phyloP scores from a whole-genome alignment of 2,113 vertebrate species.

The Trogon melanurus region DNA sequence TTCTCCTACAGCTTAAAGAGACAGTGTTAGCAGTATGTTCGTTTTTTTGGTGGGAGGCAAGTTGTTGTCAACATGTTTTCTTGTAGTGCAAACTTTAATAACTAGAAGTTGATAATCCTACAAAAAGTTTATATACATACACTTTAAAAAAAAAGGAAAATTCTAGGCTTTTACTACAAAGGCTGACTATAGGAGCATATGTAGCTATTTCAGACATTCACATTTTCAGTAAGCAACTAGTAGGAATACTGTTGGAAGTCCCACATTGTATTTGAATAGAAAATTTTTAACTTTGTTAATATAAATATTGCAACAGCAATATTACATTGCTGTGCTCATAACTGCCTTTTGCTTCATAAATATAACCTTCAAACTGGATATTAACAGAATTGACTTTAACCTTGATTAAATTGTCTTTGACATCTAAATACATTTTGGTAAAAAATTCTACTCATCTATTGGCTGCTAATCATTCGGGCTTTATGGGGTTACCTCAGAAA shows the following conservation, averaged over 20 bases:
- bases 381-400: not conserved
- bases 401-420: not conserved
- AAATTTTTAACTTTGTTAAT: not conserved
- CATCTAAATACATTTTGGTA: not conserved
- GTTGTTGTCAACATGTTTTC: not conserved
- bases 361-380: not conserved
- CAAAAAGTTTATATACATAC: not conserved
- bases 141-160: not conserved
- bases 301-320: not conserved
- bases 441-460: not conserved
- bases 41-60: not conserved
- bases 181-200: not conserved
- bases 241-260: not conserved
- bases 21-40: not conserved
- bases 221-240: not conserved
- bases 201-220: not conserved
- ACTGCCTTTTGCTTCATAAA: not conserved
- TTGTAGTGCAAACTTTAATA: not conserved
- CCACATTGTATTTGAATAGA: not conserved
- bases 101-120: not conserved
- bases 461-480: not conserved
- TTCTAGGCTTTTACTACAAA: not conserved
- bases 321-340: not conserved
- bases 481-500: not conserved
- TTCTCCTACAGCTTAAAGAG: not conserved